Conservation (phyloP, 2,888 invertebrate species). For the Bombyx huttoni region DNA sequence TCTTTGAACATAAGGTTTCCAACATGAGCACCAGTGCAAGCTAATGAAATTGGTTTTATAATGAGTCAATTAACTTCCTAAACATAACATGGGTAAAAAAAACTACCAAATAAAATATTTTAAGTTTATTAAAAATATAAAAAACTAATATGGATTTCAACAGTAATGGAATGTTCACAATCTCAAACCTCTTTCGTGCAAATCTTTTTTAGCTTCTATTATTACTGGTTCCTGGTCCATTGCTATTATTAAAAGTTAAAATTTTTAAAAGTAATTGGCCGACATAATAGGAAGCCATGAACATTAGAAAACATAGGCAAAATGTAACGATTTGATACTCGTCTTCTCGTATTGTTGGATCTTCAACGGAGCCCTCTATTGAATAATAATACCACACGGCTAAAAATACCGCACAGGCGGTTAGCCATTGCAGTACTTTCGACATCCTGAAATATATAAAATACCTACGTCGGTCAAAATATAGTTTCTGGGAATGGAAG, state of each 20-base stretch:
- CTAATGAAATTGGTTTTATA: too few species aligned
- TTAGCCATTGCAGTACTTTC: conserved; percentile 85
- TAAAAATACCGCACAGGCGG: conserved; percentile 67
- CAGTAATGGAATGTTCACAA: conserved; percentile 25
- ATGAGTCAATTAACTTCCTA: too few species aligned
- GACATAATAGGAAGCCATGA: conserved; percentile 83
- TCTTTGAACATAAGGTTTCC: too few species aligned
- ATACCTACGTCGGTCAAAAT: background rate
- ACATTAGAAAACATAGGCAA: conserved; percentile 76
- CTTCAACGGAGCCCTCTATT: conserved; percentile 75
- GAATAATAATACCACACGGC: conserved; percentile 81
- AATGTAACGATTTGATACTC: conserved; percentile 75
- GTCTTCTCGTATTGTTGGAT: conserved; percentile 70
- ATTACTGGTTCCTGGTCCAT: conserved; percentile 87
- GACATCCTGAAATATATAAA: conserved; percentile 78
- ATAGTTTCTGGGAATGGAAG: background rate
- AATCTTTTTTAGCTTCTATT: conserved; percentile 81
- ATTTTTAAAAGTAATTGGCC: conserved; percentile 86
- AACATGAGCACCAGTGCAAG: too few species aligned
- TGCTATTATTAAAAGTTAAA: conserved; percentile 91
- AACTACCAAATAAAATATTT: conserved; percentile 3
- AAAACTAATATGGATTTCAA: conserved; percentile 8
- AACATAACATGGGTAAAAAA: background rate
- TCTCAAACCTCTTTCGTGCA: conserved; percentile 78
- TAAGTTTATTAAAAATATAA: conserved; percentile 9